Evolutionary conservation across 2,113 vertebrate genomes (phyloP).

Genomic region (Coreoperca whiteheadi): DNA sequence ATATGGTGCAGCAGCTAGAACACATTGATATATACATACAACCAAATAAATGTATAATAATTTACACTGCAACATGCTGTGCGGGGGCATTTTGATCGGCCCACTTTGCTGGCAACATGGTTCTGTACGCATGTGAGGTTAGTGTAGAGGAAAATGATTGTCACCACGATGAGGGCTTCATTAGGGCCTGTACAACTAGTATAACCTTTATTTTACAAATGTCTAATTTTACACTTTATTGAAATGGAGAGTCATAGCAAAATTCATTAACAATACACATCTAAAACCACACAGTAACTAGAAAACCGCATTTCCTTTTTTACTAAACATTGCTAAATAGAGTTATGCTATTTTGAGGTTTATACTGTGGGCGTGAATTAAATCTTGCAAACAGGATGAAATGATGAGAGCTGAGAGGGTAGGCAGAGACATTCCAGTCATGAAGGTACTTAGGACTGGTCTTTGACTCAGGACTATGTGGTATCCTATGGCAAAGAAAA

Average conservation of each 20-base stretch:
- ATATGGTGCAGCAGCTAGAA: conserved; percentile 53
- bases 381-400: conserved; percentile 37
- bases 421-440: neutral
- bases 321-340: conserved; percentile 4
- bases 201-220: neutral
- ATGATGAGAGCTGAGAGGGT: neutral
- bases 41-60: too few relatives aligned
- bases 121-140: neutral
- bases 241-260: neutral
- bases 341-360: conserved; percentile 22
- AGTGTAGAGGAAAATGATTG: neutral
- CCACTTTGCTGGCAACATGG: conserved; percentile 2
- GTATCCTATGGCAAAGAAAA: conserved; percentile 24
- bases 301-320: conserved; percentile 17
- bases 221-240: neutral
- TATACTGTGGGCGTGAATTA: conserved; percentile 24
- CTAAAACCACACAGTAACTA: neutral
- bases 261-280: neutral
- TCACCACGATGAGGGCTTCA: neutral
- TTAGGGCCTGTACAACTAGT: neutral
- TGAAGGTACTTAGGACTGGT: neutral
- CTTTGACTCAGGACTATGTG: neutral
- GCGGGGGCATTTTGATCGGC: conserved; percentile 7
- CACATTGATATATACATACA: conserved; percentile 55
- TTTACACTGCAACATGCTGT: conserved; percentile 29